Conservation (phyloP, 2,113 vertebrate genomes). For the Vulpes ferrilata region DNA sequence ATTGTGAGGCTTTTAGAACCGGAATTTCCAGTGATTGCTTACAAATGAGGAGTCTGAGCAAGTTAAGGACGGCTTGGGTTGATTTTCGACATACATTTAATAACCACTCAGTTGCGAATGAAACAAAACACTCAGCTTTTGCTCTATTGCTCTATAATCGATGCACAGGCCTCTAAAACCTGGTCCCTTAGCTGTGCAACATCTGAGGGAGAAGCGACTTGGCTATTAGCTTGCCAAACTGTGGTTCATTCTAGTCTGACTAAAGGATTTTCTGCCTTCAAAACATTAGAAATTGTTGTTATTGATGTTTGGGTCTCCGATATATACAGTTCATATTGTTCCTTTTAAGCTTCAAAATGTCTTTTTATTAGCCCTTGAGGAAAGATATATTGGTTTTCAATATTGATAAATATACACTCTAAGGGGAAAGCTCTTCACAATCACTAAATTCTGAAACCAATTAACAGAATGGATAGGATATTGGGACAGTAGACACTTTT, state of each 20-base stretch:
- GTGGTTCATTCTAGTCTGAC: conserved; percentile 49
- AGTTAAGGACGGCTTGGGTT: conserved; percentile 62
- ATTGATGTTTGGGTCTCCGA: neutral
- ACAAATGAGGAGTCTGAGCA: conserved; percentile 42
- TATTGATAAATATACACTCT: neutral
- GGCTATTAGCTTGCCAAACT: conserved; percentile 22
- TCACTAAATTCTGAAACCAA: conserved; percentile 38
- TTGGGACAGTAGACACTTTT: neutral
- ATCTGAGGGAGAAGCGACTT: neutral
- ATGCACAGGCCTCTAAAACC: neutral
- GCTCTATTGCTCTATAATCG: neutral
- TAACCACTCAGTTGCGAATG: neutral
- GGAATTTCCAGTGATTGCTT: conserved; percentile 28
- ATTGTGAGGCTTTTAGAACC: neutral
- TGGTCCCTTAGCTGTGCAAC: conserved; percentile 9
- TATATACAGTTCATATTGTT: neutral
- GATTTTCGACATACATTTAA: conserved; percentile 1
- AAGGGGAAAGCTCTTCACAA: neutral
- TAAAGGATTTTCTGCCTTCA: neutral
- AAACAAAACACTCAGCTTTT: neutral
- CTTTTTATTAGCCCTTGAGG: conserved; percentile 28
- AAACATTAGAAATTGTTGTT: conserved; percentile 44
- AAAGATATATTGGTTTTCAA: conserved; percentile 14
- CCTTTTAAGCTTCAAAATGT: neutral
- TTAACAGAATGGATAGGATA: neutral